Conservation (phyloP, 2,113 vertebrate genomes). For the Balaeniceps rex region DNA sequence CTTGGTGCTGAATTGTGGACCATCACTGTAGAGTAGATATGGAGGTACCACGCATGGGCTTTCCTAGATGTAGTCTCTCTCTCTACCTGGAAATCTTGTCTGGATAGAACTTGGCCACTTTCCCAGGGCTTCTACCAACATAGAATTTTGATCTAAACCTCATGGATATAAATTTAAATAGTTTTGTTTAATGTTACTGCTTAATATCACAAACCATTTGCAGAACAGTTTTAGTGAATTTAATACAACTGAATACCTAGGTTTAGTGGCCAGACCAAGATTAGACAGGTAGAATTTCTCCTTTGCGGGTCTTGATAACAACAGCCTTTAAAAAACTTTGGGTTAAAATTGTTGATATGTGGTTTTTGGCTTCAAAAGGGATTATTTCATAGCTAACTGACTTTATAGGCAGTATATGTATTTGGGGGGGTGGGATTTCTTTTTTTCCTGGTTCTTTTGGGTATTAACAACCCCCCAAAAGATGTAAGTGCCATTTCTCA, state of each 20-base stretch:
- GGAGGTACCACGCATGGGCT: accelerated
- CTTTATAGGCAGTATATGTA: background rate
- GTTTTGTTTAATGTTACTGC: background rate
- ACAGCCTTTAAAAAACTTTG: background rate
- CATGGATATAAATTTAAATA: background rate
- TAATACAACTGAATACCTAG: background rate
- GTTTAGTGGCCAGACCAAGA: background rate
- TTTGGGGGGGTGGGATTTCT: background rate
- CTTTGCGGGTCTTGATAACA: background rate
- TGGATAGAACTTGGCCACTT: background rate
- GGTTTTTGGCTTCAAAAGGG: background rate
- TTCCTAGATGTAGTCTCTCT: accelerated
- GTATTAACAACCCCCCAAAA: background rate
- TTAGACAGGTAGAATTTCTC: background rate
- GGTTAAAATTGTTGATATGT: background rate
- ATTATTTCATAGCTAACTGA: background rate
- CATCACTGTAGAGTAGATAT: accelerated
- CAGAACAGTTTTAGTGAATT: background rate
- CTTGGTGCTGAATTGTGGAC: background rate
- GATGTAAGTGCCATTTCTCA: accelerated
- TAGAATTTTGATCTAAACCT: background rate
- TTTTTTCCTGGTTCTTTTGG: background rate
- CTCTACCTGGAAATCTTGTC: background rate
- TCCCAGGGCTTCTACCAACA: background rate
- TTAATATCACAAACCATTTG: background rate